phyloP scores from a whole-genome alignment of 2,888 invertebrate species.

The Diadromus collaris region DNA sequence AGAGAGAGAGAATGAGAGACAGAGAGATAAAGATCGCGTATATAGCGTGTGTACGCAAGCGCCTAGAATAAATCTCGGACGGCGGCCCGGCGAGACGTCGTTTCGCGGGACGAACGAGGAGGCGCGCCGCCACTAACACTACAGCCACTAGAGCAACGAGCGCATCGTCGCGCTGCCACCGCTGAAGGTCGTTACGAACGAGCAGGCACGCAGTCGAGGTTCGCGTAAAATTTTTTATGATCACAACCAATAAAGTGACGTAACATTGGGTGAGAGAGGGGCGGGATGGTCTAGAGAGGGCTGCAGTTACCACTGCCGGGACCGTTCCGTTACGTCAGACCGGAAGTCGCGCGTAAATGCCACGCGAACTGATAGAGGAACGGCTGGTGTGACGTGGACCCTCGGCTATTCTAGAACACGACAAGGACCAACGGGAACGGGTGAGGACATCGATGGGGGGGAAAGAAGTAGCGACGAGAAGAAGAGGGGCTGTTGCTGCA shows the following conservation, averaged over 20 bases:
- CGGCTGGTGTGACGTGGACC: conserved; percentile 58
- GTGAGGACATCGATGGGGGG: conserved; percentile 44
- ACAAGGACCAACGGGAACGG: conserved; percentile 59
- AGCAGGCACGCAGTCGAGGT: conserved; percentile 70
- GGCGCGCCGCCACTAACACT: conserved; percentile 26
- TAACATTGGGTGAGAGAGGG: conserved; percentile 68
- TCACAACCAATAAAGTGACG: conserved; percentile 79
- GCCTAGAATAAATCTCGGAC: conserved; percentile 59
- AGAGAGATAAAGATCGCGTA: conserved; percentile 8
- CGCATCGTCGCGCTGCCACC: conserved; percentile 53
- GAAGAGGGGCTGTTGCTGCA: conserved; percentile 52
- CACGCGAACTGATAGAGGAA: conserved; percentile 69
- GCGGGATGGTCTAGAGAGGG: conserved; percentile 68
- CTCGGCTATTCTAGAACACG: conserved; percentile 64
- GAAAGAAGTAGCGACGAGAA: conserved; percentile 61
- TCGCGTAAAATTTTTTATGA: conserved; percentile 79
- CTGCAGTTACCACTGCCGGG: conserved; percentile 57
- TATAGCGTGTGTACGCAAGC: conserved; percentile 42
- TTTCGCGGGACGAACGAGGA: conserved; percentile 53
- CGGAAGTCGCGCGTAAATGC: conserved; percentile 76
- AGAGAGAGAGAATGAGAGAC: conserved; percentile 10
- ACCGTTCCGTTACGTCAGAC: conserved; percentile 73
- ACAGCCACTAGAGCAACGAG: conserved; percentile 45
- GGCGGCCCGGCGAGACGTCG: conserved; percentile 56
- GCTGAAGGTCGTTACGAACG: conserved; percentile 62